These are phyloP conservation scores for Phyllopteryx taeniolatus DNA, from an alignment of 2,113 vertebrate species.

Conservation along the genomic window DNA sequence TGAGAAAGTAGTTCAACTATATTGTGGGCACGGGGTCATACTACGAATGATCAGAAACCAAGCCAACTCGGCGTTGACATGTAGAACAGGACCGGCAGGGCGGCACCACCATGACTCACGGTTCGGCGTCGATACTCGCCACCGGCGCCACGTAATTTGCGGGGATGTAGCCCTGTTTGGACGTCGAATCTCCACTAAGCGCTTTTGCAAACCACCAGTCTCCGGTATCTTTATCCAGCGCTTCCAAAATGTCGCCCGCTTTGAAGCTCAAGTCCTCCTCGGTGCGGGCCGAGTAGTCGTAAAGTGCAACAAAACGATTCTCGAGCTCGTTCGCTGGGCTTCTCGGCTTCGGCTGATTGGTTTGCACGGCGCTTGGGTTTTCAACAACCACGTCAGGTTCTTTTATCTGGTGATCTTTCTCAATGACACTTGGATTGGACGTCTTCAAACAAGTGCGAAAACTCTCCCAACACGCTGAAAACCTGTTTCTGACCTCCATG, in stretches of 20 bases:
- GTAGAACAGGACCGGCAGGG: background rate
- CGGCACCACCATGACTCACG: conserved; percentile 74
- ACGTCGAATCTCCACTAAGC: conserved; percentile 55
- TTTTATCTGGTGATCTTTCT: fast-evolving
- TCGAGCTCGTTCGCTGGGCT: fast-evolving
- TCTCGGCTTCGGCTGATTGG: too few relatives aligned
- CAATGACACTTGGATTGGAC: fast-evolving
- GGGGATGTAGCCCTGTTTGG: conserved; percentile 83
- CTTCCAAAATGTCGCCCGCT: conserved; percentile 80
- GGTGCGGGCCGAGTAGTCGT: conserved; percentile 84
- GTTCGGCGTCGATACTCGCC: conserved; percentile 84
- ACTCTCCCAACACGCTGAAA: conserved; percentile 40
- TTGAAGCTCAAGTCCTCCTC: conserved; percentile 85
- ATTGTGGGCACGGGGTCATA: too few relatives aligned
- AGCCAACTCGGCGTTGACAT: too few relatives aligned
- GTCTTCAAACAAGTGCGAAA: conserved; percentile 41
- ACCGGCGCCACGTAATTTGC: conserved; percentile 88
- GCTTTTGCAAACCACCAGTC: conserved; percentile 88
- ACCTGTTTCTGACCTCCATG: conserved; percentile 43
- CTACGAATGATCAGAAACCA: background rate
- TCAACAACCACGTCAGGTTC: fast-evolving
- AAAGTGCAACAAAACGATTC: conserved; percentile 80
- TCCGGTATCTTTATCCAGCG: conserved; percentile 65
- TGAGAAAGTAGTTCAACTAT: too few relatives aligned
- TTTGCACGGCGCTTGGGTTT: background rate